These are phyloP conservation scores for Darevskia mixta DNA, from an alignment of 2,797 vertebrate genomes.

Conservation along the genomic window DNA sequence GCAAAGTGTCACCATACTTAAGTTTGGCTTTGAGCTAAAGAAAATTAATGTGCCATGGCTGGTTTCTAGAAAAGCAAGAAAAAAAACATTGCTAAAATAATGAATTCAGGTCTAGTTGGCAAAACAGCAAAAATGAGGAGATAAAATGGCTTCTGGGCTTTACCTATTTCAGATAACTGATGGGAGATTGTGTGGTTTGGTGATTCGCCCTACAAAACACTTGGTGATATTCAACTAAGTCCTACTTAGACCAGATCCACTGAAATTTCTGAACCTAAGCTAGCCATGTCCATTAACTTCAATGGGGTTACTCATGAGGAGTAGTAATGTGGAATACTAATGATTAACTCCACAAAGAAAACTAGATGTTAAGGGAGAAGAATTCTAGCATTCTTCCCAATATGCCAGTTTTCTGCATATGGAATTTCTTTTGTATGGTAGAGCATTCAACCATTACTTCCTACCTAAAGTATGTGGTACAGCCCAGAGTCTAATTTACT, in stretches of 20 bases:
- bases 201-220: neutral
- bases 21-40: neutral
- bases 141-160: neutral
- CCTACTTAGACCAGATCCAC: too few species aligned
- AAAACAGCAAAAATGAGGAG: neutral
- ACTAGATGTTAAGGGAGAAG: neutral
- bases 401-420: too few species aligned
- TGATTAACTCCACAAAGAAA: neutral
- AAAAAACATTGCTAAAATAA: neutral
- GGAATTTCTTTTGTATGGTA: neutral
- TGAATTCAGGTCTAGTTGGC: neutral
- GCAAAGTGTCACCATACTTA: neutral
- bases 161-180: neutral
- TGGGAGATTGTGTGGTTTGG: neutral
- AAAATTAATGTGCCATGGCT: constrained; percentile 8
- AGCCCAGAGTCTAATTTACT: neutral
- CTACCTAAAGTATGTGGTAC: neutral
- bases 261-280: too few species aligned
- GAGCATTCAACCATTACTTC: neutral
- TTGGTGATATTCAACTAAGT: too few species aligned
- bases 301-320: too few species aligned
- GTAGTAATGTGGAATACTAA: too few species aligned
- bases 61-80: neutral
- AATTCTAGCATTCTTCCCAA: neutral
- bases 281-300: too few species aligned